Base-by-base conservation (phyloP, 2,797 vertebrate genomes). In the Argya squamiceps region DNA sequence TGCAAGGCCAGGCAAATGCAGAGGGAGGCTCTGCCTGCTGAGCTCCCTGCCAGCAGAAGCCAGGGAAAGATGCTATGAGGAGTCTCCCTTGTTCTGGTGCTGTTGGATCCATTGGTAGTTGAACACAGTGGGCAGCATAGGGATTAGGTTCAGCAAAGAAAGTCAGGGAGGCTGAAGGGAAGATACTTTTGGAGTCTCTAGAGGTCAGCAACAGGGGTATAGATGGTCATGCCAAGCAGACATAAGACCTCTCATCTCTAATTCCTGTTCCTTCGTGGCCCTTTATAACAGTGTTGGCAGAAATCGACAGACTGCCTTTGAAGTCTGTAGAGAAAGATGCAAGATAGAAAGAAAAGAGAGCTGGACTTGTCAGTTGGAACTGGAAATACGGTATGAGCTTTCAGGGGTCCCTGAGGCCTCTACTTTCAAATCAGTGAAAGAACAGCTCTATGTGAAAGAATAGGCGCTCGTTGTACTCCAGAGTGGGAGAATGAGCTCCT, bases 341-440 rank as follows among this genome's bases (percentile, higher is more conserved):
- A 80, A 73, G 43, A 24, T 55, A 41, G 71, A 70, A 96, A 91
- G 76, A 92, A 95, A 86, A 95, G 80, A 90, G 70, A 88, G 50
- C 52, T 73, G 86, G 92, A 92, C 83, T 47, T 94, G 69, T 88
- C 89, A 75, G 71, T 5, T 59, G 85, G 69, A 88, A 84, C 69
- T 95, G 76, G 64, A 95, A 93, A 91, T 77, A 56, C 6, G 8
- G 75, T 46, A 62, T 26, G 50, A 90, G 65, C 85, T 92, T 92
- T 95, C 49, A 67, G 89, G 60, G 60, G 60, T 88, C 86, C 92
- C 89, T 15, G 71, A 96, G 84, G 91, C 78, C 49, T 80, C 75
- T 71, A 24, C 93, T 96, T 92, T 96, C 64, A 96, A 53, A 91
- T 78, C 60, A 79, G 44, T 87, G 74, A 80, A 92, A 87, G 73